Base-by-base conservation (phyloP, 2,113 vertebrate species). In the Poeciliopsis prolifica region DNA sequence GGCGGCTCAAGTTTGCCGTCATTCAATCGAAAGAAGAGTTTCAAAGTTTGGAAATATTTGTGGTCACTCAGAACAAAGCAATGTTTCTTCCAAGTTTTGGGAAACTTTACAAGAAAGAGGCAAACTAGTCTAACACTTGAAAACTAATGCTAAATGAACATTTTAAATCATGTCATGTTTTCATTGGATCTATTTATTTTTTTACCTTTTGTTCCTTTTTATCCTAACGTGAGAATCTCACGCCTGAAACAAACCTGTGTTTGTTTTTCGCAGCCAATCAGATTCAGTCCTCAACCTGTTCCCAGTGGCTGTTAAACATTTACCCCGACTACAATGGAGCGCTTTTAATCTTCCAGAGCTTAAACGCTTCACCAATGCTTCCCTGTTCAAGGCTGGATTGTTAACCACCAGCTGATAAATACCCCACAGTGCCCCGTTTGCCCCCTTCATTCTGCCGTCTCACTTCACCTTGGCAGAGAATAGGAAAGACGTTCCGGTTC, bases 221-320 rank as follows among this genome's bases (percentile, higher is more conserved):
- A 24, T 5, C 22, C 19, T n/a, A 54, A 17, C 22, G 22, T 24
- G 51, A 54, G 51, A 54, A 24, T 24, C 6, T 24, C 19, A 64
- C n/a, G 10, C 22, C 28, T 29, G 8, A 29, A n/a, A 54, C 24
- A 22, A 33, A 67, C 26, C 12, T 28, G 24, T 44, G 4, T 44
- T 68, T 42, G 30, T 33, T 33, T 35, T 68, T 75, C 8, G 37
- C 0, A 77, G 35, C 0, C 74, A 64, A 10, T 62, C 33, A 37
- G 17, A 24, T 65, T 12, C 40, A 11, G 19, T 29, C 5, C 11
- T 71, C 19, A 60, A 61, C 8, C 26, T 60, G n/a, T 67, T 44
- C n/a, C 3, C 11, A 65, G 40, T 10, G 63, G 30, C 40, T 37
- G 77, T 75, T 42, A 72, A 81, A 87, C 77, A 81, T 87, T 87